Evolutionary conservation across 1,140 invertebrate genomes (phyloP), one percentile per base, ranked within the genome.

Genomic region (Cyrtorhinus lividipennis): DNA sequence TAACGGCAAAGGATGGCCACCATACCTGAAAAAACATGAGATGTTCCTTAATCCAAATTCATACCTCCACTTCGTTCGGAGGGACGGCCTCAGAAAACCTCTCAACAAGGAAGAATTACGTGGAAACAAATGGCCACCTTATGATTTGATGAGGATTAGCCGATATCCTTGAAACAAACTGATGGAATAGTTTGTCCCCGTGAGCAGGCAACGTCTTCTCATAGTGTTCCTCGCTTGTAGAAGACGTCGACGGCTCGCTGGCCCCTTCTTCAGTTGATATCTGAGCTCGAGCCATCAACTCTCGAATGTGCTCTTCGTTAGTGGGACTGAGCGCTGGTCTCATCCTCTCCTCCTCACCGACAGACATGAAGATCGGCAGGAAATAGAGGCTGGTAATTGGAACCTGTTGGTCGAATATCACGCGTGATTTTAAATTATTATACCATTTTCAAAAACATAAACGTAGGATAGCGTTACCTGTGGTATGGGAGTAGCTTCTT

Each of bases 101-200:
- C 23, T 56, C 22, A 26, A 59, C 3, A 26, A 8, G 10, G 57
- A 24, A 20, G 27, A 26, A 59, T n/a, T 5, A n/a, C 25, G 10
- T n/a, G 5, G 5, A 38, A 38, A 5, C 5, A 38, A 38, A 38
- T 38, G 61, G 65, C 69, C 76, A 88, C 87, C 89, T 83, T 46
- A 93, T 72, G 66, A 91, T 79, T 71, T 92, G 90, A 25, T 84
- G 82, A 24, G 87, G 87, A 77, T 87, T 87, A n/a, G 78, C 72
- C 57, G 85, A 80, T 46, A 92, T 78, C 62, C 80, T 80, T 25
- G 81, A 81, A 1, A 86, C 68, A 68, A 92, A 92, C 65, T 85
- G 81, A 72, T 92, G 84, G 69, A 90, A 90, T 71, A 86, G 78
- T 65, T 81, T 78, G 71, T 93, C 89, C 1, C 88, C 89, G 72